These are phyloP conservation scores for Thunnus albacares DNA, from an alignment of 2,797 vertebrate species.

Conservation along the genomic window DNA sequence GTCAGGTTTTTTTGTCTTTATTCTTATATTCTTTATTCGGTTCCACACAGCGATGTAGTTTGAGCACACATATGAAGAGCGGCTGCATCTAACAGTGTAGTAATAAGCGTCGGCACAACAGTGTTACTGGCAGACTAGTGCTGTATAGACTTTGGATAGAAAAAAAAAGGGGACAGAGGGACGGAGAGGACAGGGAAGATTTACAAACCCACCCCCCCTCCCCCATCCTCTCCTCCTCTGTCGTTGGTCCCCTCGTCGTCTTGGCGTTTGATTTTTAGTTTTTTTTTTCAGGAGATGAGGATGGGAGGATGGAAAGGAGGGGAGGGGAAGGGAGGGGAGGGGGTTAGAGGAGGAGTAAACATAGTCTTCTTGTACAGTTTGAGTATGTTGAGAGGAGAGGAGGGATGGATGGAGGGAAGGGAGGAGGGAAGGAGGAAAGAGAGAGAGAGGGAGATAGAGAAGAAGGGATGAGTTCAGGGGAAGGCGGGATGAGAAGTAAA, in stretches of 20 bases:
- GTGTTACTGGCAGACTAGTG: conserved; percentile 77
- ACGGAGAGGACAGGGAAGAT: conserved; percentile 43
- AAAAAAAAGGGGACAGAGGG: conserved; percentile 49
- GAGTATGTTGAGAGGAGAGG: conserved; percentile 31
- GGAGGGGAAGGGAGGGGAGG: background rate
- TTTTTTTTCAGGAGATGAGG: conserved; percentile 49
- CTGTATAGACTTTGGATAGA: conserved; percentile 71
- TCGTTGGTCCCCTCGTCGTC: conserved; percentile 70
- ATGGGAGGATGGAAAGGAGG: conserved; percentile 27
- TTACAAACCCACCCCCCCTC: background rate
- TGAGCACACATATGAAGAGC: conserved; percentile 36
- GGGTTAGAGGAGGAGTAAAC: conserved; percentile 56
- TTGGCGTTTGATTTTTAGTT: conserved; percentile 60
- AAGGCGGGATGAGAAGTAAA: conserved; percentile 67
- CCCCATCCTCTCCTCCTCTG: conserved; percentile 61
- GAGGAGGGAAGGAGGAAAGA: conserved; percentile 14
- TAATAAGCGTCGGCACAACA: conserved; percentile 64
- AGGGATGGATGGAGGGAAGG: conserved; percentile 27
- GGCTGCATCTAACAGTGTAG: conserved; percentile 44
- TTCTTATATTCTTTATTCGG: conserved; percentile 15
- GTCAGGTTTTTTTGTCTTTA: conserved; percentile 35
- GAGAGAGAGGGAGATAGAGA: conserved; percentile 33
- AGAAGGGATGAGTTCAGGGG: conserved; percentile 55
- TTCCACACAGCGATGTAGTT: conserved; percentile 52
- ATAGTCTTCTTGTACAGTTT: conserved; percentile 61